These are phyloP conservation scores for Pseudomyrmex sp. DNA, from an alignment of 1,140 invertebrate species.

Conservation along the genomic window DNA sequence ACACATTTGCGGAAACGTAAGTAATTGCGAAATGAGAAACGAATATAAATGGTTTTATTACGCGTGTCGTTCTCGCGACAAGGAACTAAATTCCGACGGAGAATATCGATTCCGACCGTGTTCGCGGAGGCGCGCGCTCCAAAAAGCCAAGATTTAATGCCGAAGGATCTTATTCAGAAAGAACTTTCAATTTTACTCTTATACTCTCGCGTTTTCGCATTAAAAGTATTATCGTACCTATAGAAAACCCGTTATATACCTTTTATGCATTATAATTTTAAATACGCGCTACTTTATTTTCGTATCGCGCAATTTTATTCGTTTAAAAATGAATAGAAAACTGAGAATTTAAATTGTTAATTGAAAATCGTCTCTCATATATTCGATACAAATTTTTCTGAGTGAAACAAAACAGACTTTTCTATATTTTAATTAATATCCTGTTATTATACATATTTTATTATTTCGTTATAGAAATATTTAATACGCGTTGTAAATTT, in stretches of 20 bases:
- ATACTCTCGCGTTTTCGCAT: conserved; percentile 10
- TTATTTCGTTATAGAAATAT: no score
- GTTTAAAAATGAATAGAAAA: not conserved
- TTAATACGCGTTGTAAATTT: no score
- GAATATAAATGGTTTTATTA: conserved; percentile 38
- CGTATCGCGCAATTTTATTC: not conserved
- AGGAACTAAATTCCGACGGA: conserved; percentile 19
- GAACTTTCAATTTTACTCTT: conserved; percentile 46
- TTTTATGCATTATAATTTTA: conserved; percentile 41
- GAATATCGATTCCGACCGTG: conserved; percentile 58
- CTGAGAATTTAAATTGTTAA: not conserved
- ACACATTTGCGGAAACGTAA: conserved; percentile 4
- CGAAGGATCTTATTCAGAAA: conserved; percentile 33
- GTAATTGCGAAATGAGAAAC: not conserved
- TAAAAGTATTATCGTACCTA: not conserved
- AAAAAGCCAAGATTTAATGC: conserved; percentile 56
- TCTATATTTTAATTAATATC: no score
- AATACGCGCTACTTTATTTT: conserved; percentile 36
- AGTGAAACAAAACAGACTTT: no score
- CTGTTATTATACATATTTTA: no score
- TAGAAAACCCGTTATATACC: conserved; percentile 19
- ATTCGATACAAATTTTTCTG: not conserved
- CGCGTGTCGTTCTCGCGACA: conserved; percentile 5
- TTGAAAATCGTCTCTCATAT: not conserved
- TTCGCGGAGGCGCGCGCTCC: conserved; percentile 30